A percentile compares a stretch with the other conserved stretches of the same genome.
Evolutionary conservation across 2,113 vertebrate genomes (phyloP).

Genomic region (Serinus canaria): DNA sequence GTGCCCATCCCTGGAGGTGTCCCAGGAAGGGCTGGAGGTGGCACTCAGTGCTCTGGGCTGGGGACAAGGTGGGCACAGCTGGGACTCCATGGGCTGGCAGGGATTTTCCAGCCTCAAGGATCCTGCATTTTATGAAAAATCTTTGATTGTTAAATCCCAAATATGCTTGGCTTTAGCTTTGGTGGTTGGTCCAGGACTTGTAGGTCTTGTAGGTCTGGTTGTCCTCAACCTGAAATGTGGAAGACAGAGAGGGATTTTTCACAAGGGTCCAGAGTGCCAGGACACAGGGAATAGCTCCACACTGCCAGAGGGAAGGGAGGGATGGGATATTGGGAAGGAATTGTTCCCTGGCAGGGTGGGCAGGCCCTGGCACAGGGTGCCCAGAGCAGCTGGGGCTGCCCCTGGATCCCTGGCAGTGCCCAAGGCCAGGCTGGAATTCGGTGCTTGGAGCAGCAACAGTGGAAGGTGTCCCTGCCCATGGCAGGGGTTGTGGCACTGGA

Average conservation of each 20-base stretch:
- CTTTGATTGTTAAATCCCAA: neutral
- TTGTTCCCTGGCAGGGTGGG: neutral
- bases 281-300: neutral
- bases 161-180: neutral
- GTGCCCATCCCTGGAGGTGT: neutral
- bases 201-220: neutral
- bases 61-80: neutral
- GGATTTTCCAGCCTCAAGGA: neutral
- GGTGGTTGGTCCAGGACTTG: neutral
- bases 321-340: neutral
- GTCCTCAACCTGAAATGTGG: neutral
- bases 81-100: neutral
- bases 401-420: neutral
- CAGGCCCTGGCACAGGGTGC: neutral
- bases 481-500: neutral
- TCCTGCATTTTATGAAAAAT: neutral
- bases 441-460: neutral
- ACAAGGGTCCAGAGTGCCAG: accelerated
- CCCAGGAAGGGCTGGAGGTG: neutral
- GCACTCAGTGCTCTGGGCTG: neutral
- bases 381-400: neutral
- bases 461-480: neutral
- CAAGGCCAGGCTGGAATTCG: neutral
- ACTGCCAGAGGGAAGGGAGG: accelerated
- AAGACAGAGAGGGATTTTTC: neutral